Evolutionary conservation across 2,113 vertebrate genomes (phyloP).

Genomic region (Mesocricetus auratus): DNA sequence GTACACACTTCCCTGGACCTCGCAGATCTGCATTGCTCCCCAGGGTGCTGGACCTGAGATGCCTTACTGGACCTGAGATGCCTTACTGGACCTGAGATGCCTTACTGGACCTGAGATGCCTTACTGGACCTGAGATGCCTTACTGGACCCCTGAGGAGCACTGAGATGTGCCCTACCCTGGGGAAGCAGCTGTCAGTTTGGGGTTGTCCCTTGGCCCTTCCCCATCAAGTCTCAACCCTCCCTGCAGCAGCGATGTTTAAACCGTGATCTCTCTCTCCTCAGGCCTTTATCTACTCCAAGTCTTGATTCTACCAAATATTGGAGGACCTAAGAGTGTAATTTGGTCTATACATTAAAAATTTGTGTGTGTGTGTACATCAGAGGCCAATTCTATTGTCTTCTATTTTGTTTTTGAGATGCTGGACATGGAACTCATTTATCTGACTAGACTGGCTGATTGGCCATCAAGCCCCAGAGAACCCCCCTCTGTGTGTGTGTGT

Average conservation of each 20-base stretch:
- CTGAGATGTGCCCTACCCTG: neutral
- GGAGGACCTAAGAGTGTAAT: neutral
- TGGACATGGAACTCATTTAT: neutral
- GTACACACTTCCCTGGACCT: neutral
- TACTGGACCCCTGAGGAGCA: neutral
- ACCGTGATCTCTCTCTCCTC: too few species aligned
- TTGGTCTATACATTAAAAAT: neutral
- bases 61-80: too few species aligned
- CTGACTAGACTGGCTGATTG: neutral
- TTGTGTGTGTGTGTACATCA: neutral
- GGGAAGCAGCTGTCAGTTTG: neutral
- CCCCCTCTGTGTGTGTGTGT: neutral
- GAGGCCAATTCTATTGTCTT: neutral
- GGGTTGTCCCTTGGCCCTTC: neutral
- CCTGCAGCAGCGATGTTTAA: too few species aligned
- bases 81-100: too few species aligned
- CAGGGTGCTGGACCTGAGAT: too few species aligned
- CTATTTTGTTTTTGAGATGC: neutral
- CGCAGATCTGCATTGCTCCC: neutral
- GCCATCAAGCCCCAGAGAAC: neutral
- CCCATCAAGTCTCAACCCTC: too few species aligned
- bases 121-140: neutral
- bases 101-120: too few species aligned
- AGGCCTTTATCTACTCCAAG: neutral
- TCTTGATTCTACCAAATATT: neutral